A percentile compares a stretch with the other conserved stretches of the same genome.
phyloP scores from a whole-genome alignment of 2,113 vertebrate genomes.

The Podarcis cretensis region DNA sequence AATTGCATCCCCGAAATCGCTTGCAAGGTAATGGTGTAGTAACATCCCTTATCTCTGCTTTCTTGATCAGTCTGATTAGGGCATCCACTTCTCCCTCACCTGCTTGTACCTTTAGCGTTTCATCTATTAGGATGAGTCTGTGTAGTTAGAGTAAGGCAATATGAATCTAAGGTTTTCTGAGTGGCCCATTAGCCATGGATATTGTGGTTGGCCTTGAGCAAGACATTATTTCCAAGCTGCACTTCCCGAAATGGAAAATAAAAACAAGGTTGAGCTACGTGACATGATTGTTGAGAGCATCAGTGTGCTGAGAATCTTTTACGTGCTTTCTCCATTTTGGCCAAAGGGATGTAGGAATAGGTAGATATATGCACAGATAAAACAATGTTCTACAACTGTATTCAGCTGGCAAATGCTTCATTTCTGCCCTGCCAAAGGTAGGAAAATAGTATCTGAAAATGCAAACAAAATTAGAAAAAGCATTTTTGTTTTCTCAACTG shows the following conservation, averaged over 20 bases:
- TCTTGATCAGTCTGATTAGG: constrained; percentile 70
- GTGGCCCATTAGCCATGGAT: neutral
- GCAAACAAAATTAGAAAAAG: constrained; percentile 63
- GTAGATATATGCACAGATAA: neutral
- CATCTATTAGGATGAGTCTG: constrained; percentile 33
- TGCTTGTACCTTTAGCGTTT: constrained; percentile 53
- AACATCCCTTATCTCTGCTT: constrained; percentile 77
- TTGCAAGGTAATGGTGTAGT: constrained; percentile 79
- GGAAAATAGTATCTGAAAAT: constrained; percentile 46
- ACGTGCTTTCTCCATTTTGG: neutral
- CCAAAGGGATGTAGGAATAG: neutral
- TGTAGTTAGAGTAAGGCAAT: neutral
- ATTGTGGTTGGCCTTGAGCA: neutral
- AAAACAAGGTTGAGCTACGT: neutral
- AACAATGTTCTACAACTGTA: neutral
- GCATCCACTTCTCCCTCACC: constrained; percentile 60
- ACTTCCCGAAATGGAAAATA: neutral
- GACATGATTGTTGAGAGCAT: neutral
- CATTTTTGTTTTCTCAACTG: constrained; percentile 67
- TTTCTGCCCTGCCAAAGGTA: constrained; percentile 33
- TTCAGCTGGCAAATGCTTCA: constrained; percentile 40
- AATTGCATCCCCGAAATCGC: constrained; percentile 72
- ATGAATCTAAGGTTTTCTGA: neutral
- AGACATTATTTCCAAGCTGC: neutral
- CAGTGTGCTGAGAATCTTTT: neutral